These are phyloP conservation scores for Botia kubotai DNA, from an alignment of 2,797 vertebrate genomes.

Conservation along the genomic window DNA sequence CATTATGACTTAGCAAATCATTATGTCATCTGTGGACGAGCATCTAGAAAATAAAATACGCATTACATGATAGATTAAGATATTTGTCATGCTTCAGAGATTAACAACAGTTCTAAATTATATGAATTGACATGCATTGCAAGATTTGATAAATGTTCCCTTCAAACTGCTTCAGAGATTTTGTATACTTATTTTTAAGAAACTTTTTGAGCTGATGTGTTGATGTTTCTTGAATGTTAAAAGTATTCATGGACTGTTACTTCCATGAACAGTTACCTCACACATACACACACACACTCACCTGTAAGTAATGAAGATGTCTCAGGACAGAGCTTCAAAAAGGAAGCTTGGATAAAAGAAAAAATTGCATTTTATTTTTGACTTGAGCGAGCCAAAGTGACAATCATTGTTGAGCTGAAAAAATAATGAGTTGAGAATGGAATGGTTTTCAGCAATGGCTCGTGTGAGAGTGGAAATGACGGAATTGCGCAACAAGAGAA, in stretches of 20 bases:
- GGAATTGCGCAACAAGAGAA: slow-evolving; percentile 36
- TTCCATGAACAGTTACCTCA: slow-evolving; percentile 54
- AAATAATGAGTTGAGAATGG: slow-evolving; percentile 74
- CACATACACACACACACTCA: slow-evolving; percentile 51
- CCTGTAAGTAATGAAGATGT: slow-evolving; percentile 72
- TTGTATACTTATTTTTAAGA: neutral
- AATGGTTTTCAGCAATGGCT: slow-evolving; percentile 68
- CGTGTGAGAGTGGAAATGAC: slow-evolving; percentile 31
- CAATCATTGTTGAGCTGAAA: slow-evolving; percentile 74
- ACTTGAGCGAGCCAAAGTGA: slow-evolving; percentile 75
- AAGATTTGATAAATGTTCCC: slow-evolving; percentile 36
- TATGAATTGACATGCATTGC: slow-evolving; percentile 33
- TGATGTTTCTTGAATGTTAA: slow-evolving; percentile 9
- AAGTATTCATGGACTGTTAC: slow-evolving; percentile 57
- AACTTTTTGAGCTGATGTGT: slow-evolving; percentile 19
- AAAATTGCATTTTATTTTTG: slow-evolving; percentile 74
- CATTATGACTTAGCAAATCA: slow-evolving; percentile 27
- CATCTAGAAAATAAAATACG: slow-evolving; percentile 1
- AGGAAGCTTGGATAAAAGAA: slow-evolving; percentile 51
- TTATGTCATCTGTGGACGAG: slow-evolving; percentile 9
- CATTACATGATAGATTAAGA: slow-evolving; percentile 21
- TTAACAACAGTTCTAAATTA: slow-evolving; percentile 37
- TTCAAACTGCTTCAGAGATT: slow-evolving; percentile 1
- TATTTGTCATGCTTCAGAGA: slow-evolving; percentile 36
- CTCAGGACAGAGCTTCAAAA: slow-evolving; percentile 64